Evolutionary conservation across 2,113 vertebrate genomes (phyloP), one percentile per base, ranked within the genome.

Genomic region (Myiopsitta monachus): DNA sequence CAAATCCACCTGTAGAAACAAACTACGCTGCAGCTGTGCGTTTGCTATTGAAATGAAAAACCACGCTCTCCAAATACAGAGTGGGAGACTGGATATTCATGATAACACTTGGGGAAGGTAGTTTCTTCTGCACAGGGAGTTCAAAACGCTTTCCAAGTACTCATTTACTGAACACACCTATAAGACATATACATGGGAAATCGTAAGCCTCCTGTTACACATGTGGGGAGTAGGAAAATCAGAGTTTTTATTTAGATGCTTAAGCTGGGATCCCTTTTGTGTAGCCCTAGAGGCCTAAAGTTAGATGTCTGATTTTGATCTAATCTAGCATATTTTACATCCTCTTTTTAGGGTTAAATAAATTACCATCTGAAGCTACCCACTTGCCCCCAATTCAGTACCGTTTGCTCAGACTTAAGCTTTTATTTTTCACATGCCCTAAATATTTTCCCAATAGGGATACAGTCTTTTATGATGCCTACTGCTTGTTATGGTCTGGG

Each of bases 1-100:
- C 84, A 96, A 73, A 73, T 19, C 70, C 95, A 95, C 88, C 96
- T 96, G 94, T 96, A 81, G 95, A 95, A 97, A 96, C 92, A 96
- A 96, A 92, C 88, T 92, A 8, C 0, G 0, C 66, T 70, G 91
- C 86, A 91, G 92, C 94, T 96, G 94, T 41, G 81, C 49, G 18
- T 66, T 85, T 95, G 88, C 83, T 66, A 14, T 51, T 84, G 91
- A 94, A 96, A 91, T n/a, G 63, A 74, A 94, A 67, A 36, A 66
- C 83, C 87, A 46, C 2, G 0, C 24, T 87, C 86, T 68, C 61
- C 76, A 79, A 72, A 79, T 17, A 18, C 11, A 8, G 23, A 17
- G 18, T 0, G 3, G 11, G 46, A 67, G 76, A 14, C 49, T 66
- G 57, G 44, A 4, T 70, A 26, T 23, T 92, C 83, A 7, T 31